Base-by-base conservation (phyloP, 2,113 vertebrate genomes). In the Climacteris rufus region DNA sequence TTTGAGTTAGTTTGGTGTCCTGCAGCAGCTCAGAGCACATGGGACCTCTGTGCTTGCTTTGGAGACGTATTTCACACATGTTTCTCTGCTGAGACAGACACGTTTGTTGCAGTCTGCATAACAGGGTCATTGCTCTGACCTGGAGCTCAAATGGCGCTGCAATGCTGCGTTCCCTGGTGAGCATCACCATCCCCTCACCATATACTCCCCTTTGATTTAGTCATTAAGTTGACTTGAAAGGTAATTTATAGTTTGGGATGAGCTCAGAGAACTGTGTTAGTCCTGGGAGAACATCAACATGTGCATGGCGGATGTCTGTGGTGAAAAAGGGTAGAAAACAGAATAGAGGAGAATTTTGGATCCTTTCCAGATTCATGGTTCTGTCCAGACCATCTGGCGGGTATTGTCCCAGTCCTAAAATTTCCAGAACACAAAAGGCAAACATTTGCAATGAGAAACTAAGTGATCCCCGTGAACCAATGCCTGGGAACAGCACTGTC, bases 71-170 rank as follows among this genome's bases (percentile, higher is more conserved):
- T 71, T 44, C 49, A 17, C 22, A 49, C 11, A 16, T 50, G 24
- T 25, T 56, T 45, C 30, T 47, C 42, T 66, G 69, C 31, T 57
- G 50, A 82, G 52, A 42, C 66, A 74, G 39, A 50, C 10, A 0
- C 0, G 0, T 22, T 68, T 42, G 35, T 63, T 50, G 22, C 28
- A 49, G 13, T 37, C 52, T 71, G 22, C 1, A 0, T 33, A 31
- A 40, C 30, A 15, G 64, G 21, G 13, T 87, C 7, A 1, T 49
- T 52, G 44, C 2, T 37, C 15, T 2, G 1, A 13, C 40, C 24
- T 28, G 54, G n/a, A 88, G 59, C 24, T 9, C 17, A 6, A 8
- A 47, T 13, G 11, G 7, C 40, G 37, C 40, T 47, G 25, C 30
- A 33, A 9, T 53, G 31, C 54, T 57, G 82, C 0, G 0, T 57